A percentile compares a stretch with the other conserved stretches of the same genome.
Evolutionary conservation across 1,140 invertebrate species (phyloP).

Genomic region (Ceratina australensis): DNA sequence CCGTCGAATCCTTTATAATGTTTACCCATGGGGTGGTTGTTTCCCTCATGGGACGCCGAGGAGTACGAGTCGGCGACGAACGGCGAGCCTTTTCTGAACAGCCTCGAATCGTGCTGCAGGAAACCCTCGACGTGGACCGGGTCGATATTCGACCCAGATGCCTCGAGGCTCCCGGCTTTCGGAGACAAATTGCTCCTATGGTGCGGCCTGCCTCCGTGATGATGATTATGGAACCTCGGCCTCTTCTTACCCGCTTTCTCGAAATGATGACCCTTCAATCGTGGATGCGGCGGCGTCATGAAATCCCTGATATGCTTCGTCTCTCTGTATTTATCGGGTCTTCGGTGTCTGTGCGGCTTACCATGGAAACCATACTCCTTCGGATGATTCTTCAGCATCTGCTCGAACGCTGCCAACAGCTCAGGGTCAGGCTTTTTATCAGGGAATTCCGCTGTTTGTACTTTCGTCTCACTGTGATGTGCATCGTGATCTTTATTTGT

Average conservation of each 20-base stretch:
- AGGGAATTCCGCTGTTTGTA: constrained; percentile 61
- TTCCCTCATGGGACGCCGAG: constrained; percentile 53
- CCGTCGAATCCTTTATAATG: constrained; percentile 44
- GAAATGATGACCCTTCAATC: constrained; percentile 69
- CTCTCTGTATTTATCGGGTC: constrained; percentile 45
- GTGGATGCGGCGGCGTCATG: constrained; percentile 70
- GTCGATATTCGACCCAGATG: constrained; percentile 48
- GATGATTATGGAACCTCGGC: constrained; percentile 52
- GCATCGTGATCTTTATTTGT: constrained; percentile 67
- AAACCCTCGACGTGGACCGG: neutral
- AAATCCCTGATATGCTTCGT: constrained; percentile 66
- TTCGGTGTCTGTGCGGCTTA: constrained; percentile 33
- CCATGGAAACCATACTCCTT: constrained; percentile 54
- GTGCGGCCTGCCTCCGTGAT: constrained; percentile 42
- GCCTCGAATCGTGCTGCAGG: constrained; percentile 24
- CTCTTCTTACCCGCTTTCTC: constrained; percentile 71
- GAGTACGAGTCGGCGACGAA: constrained; percentile 61
- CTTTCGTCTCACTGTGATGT: constrained; percentile 73
- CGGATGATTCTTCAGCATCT: constrained; percentile 65
- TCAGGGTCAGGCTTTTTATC: constrained; percentile 64
- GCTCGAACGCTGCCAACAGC: constrained; percentile 66
- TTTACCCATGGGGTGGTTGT: constrained; percentile 1
- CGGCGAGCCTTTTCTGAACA: constrained; percentile 43
- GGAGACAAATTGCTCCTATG: constrained; percentile 39
- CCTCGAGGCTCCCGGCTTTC: constrained; percentile 58